A percentile compares a stretch with the other conserved stretches of the same genome.
Evolutionary conservation across 2,888 invertebrate genomes (phyloP).

Genomic region (Hyles lineata): DNA sequence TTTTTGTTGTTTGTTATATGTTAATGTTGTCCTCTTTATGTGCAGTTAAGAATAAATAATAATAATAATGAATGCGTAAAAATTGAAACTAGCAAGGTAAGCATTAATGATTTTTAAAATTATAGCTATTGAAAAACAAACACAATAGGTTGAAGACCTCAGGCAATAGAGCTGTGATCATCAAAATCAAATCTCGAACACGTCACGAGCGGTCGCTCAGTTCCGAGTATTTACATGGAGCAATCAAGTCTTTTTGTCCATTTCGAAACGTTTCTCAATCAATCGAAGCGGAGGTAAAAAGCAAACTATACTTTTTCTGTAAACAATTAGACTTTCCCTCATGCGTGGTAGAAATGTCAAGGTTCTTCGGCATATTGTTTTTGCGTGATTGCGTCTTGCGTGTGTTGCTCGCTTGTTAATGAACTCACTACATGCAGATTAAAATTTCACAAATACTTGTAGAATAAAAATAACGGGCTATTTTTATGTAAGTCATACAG

Average conservation of each 20-base stretch:
- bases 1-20: too few species aligned
- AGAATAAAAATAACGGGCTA: not conserved
- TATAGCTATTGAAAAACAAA: too few species aligned
- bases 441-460: slow-evolving; percentile 13
- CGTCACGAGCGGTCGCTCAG: slow-evolving; percentile 7
- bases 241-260: slow-evolving; percentile 23
- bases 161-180: not conserved
- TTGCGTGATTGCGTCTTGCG: slow-evolving; percentile 26
- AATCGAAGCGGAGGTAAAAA: slow-evolving; percentile 25
- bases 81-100: too few species aligned
- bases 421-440: slow-evolving; percentile 23
- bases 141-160: too few species aligned
- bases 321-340: slow-evolving; percentile 32
- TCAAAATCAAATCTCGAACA: not conserved
- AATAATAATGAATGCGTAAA: too few species aligned
- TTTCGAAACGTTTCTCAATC: slow-evolving; percentile 26
- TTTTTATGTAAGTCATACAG: not conserved
- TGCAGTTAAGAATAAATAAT: too few species aligned
- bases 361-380: slow-evolving; percentile 25
- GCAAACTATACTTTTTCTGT: slow-evolving; percentile 26
- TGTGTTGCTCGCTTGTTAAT: slow-evolving; percentile 13
- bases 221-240: slow-evolving; percentile 13
- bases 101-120: too few species aligned
- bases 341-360: slow-evolving; percentile 31
- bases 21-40: too few species aligned